Evolutionary conservation across 2,888 invertebrate genomes (phyloP), one percentile per base, ranked within the genome.

Genomic region (Spatulosminthurus flaviceps): DNA sequence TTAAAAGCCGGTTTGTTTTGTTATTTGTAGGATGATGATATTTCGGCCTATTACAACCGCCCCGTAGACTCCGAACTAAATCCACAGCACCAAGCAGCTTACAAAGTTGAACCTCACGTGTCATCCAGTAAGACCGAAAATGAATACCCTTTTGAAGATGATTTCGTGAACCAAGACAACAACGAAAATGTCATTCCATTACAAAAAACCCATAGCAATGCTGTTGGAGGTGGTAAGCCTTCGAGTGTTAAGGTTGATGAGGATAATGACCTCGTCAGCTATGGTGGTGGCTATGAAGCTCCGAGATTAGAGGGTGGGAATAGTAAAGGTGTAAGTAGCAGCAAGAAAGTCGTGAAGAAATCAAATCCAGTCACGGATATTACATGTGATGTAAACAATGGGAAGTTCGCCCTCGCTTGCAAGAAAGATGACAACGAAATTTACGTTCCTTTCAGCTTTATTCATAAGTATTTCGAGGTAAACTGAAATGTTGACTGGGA

Each of bases 381-480:
- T 13, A 74, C 74, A 1, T 83, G 84, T 78, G 83, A 84, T 78
- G 80, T 85, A 16, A 85, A 85, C 87, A 96, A 97, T 89, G 95
- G 94, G 75, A 95, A 95, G 86, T 94, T 93, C 87, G 91, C 82
- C 21, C 41, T 81, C 26, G 80, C 76, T 0, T 85, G 85, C 34
- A 85, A 85, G 43, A 83, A 83, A 28, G 80, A 80, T 34, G 78
- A 80, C 21, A 34, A 78, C 21, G 95, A 96, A 89, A 93, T 97
- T 41, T 97, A 92, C 88, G 89, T 97, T 86, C 97, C 97, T 26
- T 97, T 97, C 89, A 93, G 94, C 69, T 96, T 97, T 87, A 90
- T 97, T 85, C 93, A 94, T 86, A 95, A 94, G 88, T 97, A 97
- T 89, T 97, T 97, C 89, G 97, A 97, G 91, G 93, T 94, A 28